Base-by-base conservation (phyloP, 2,797 vertebrate genomes). In the Falco biarmicus region DNA sequence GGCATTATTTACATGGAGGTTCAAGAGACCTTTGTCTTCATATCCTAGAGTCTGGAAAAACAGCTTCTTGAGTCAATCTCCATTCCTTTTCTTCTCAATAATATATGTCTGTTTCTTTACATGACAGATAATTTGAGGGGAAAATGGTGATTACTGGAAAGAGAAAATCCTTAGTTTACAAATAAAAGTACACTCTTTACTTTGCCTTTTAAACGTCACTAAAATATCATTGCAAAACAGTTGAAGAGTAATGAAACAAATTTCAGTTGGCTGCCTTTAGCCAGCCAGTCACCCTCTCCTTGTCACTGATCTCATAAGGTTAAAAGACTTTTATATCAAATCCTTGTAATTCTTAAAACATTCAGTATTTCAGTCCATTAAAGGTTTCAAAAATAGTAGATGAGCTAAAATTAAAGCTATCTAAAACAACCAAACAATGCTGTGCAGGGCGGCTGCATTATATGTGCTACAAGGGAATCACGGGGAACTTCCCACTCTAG, bases 301-400 rank as follows among this genome's bases (percentile, higher is more conserved):
- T 70, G 15, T 32, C 22, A 71, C 10, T 2, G 2, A 4, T 45
- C 22, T 45, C 13, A 31, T 34, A n/a, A 0, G 5, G 4, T 3
- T 81, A 19, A 45, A 87, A 93, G 32, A 51, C 24, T 47, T 74
- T 32, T 41, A 26, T 29, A 87, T 50, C 29, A 81, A 66, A 84
- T 56, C 20, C 6, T 16, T 88, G n/a, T 11, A 64, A 13, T 75
- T 94, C 37, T 81, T 63, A 53, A 77, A 86, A 64, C 5, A 81
- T 29, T 78, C 31, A 57, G 13, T 31, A 75, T 31, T 75, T 75
- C 15, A 39, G 32, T 59, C 56, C 50, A 65, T 60, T 70, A 71
- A 70, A 63, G 25, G 2, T 41, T 93, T 60, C 22, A 64, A 68
- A 86, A 84, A 34, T 13, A 78, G 5, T 28, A 76, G 11, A 50